Evolutionary conservation across 2,797 vertebrate species (phyloP).

Genomic region (Phalloptychus januarius): DNA sequence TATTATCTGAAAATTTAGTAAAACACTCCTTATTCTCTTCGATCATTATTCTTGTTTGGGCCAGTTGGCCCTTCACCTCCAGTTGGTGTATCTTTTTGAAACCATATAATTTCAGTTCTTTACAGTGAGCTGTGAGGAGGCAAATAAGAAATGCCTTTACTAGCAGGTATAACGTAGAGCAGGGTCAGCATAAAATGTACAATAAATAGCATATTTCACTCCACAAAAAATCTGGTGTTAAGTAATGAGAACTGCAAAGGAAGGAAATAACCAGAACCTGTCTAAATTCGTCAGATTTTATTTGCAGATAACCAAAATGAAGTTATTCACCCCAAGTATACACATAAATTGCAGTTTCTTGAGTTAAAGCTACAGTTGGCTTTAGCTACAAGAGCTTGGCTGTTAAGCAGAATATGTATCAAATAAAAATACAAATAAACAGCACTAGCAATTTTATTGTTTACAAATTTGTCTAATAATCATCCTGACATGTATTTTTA

Average conservation of each 20-base stretch:
- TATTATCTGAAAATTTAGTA: not conserved
- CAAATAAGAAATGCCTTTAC: not conserved
- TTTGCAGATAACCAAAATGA: not conserved
- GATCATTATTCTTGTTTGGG: not conserved
- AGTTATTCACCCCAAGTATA: too few species aligned
- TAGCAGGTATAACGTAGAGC: not conserved
- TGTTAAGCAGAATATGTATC: not conserved
- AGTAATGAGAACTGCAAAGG: not conserved
- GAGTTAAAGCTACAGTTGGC: not conserved
- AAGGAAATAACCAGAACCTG: too few species aligned
- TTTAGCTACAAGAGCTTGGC: not conserved
- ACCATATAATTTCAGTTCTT: not conserved
- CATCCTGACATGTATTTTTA: constrained; percentile 51
- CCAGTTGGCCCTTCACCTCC: not conserved
- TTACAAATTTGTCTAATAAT: constrained; percentile 58
- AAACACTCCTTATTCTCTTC: not conserved
- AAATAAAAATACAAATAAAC: constrained; percentile 14
- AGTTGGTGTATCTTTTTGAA: not conserved
- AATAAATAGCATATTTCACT: not conserved
- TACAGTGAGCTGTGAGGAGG: not conserved
- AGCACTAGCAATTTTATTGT: constrained; percentile 6
- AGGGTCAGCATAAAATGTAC: not conserved
- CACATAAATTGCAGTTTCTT: too few species aligned
- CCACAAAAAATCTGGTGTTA: not conserved
- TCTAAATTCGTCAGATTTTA: not conserved